Percentiles rank a stretch among this genome's conserved stretches.
Conservation (phyloP, 2,888 invertebrate genomes). For the Bruchidius siliquastri region DNA sequence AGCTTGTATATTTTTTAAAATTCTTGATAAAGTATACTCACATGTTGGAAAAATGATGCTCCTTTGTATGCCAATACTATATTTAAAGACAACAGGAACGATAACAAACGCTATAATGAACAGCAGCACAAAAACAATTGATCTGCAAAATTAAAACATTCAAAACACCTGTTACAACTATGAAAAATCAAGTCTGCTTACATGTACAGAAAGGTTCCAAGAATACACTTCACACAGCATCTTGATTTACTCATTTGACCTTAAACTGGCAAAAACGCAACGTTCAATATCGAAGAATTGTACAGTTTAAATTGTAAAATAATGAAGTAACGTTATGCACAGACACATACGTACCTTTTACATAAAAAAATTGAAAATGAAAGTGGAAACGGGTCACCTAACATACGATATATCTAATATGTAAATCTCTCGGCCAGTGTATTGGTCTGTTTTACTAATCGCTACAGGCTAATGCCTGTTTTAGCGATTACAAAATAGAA, state of each 20-base stretch:
- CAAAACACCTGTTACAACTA: conserved; percentile 2
- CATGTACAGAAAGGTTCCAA: conserved; percentile 23
- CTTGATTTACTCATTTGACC: conserved; percentile 13
- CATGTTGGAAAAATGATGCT: conserved; percentile 69
- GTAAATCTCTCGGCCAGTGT: neutral
- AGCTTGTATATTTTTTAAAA: neutral
- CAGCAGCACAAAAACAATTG: conserved; percentile 37
- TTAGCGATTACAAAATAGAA: neutral
- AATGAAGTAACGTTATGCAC: neutral
- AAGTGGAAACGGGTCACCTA: neutral
- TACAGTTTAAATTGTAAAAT: neutral
- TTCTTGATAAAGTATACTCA: conserved; percentile 48
- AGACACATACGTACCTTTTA: neutral
- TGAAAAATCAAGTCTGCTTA: conserved; percentile 14
- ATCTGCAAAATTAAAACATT: conserved; percentile 22
- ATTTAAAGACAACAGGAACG: conserved; percentile 68
- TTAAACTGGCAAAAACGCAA: neutral
- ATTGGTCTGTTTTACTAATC: neutral
- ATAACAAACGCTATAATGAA: conserved; percentile 61
- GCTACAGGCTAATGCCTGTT: neutral
- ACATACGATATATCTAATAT: neutral
- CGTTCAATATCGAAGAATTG: neutral
- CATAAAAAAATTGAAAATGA: neutral
- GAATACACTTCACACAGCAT: conserved; percentile 20
- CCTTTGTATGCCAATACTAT: conserved; percentile 63